Evolutionary conservation across 2,888 invertebrate genomes (phyloP).

Genomic region (Crioceris asparagi): DNA sequence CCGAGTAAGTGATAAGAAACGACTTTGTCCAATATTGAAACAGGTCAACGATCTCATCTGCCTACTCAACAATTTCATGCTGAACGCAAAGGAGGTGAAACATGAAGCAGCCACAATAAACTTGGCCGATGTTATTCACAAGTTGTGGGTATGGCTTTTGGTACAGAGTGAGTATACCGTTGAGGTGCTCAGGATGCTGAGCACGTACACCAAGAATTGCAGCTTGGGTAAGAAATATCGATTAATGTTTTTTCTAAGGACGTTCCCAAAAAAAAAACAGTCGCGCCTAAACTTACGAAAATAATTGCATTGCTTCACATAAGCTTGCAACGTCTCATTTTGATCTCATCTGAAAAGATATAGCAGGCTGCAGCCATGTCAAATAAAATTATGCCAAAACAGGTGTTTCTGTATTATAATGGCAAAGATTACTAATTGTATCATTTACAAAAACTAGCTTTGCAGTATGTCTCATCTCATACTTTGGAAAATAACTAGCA

Average conservation of each 20-base stretch:
- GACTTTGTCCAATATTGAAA: slow-evolving; percentile 41
- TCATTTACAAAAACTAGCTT: no score
- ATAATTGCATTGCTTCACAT: no score
- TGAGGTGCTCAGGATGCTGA: slow-evolving; percentile 47
- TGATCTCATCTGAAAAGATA: no score
- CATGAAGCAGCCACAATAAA: slow-evolving; percentile 44
- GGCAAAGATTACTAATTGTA: no score
- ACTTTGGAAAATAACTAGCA: no score
- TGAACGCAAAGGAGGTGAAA: slow-evolving; percentile 45
- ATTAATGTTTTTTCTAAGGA: slow-evolving; percentile 15
- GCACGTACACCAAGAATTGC: slow-evolving; percentile 53
- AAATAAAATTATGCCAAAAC: no score
- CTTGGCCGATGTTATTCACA: slow-evolving; percentile 48
- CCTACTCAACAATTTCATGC: slow-evolving; percentile 49
- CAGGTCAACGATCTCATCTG: slow-evolving; percentile 48
- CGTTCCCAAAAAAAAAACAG: no score
- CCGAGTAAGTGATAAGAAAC: slow-evolving; percentile 36
- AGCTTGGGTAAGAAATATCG: slow-evolving; percentile 41
- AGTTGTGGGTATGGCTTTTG: slow-evolving; percentile 58
- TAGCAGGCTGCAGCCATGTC: no score
- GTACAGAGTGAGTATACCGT: slow-evolving; percentile 44
- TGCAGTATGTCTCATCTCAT: no score
- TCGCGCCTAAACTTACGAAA: no score
- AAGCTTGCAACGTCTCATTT: no score
- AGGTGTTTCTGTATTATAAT: no score